These are phyloP conservation scores for Girardinichthys multiradiatus DNA, from an alignment of 2,113 vertebrate genomes.

Conservation along the genomic window DNA sequence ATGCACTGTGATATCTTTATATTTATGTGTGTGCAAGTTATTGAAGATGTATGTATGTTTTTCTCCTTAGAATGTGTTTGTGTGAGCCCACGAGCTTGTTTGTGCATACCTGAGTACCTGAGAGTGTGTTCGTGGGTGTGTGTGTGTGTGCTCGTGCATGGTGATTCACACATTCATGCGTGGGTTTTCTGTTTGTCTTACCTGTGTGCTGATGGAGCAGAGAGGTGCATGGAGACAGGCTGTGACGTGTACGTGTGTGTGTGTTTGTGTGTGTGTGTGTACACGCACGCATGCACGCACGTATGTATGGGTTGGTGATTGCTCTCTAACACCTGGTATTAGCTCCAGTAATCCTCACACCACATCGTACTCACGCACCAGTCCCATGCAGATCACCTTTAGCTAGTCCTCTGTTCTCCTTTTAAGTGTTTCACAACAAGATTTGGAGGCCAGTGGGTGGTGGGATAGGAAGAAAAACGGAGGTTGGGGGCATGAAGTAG, in stretches of 20 bases:
- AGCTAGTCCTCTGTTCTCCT: conserved; percentile 22
- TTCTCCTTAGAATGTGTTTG: conserved; percentile 5
- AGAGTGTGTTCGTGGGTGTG: conserved; percentile 21
- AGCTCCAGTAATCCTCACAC: conserved; percentile 74
- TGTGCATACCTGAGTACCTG: conserved; percentile 27
- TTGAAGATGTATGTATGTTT: conserved; percentile 19
- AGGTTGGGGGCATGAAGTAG: not conserved
- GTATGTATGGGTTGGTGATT: conserved; percentile 57
- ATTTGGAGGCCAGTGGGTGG: not conserved
- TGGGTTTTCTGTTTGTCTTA: conserved; percentile 73
- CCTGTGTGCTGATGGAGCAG: conserved; percentile 71
- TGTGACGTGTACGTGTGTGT: conserved; percentile 58
- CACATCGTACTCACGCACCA: conserved; percentile 76
- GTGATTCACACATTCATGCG: conserved; percentile 68
- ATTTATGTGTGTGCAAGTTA: conserved; percentile 29
- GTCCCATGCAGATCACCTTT: conserved; percentile 59
- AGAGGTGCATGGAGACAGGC: conserved; percentile 68
- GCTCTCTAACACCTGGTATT: conserved; percentile 79
- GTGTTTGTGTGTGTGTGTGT: conserved; percentile 25
- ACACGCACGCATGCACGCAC: no score
- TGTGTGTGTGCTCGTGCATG: conserved; percentile 24
- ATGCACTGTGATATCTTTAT: conserved; percentile 56
- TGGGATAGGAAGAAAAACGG: not conserved
- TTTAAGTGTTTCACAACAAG: conserved; percentile 51
- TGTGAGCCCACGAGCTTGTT: conserved; percentile 30